Evolutionary conservation across 2,113 vertebrate genomes (phyloP).

Genomic region (Pogona vitticeps): DNA sequence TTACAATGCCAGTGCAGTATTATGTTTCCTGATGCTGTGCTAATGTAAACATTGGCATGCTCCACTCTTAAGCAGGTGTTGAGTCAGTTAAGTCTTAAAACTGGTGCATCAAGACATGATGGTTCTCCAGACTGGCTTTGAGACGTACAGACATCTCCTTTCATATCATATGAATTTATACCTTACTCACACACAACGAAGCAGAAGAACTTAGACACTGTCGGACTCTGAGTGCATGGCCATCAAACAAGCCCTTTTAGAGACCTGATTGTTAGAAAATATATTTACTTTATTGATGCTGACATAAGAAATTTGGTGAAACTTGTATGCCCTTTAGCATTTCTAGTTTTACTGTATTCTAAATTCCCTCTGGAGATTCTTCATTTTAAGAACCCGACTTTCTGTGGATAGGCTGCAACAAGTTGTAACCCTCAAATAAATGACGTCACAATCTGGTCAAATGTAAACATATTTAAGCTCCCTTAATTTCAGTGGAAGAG

Average conservation of each 20-base stretch:
- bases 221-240: slow-evolving; percentile 23
- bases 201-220: slow-evolving; percentile 14
- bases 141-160: slow-evolving; percentile 25
- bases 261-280: slow-evolving; percentile 44
- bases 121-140: slow-evolving; percentile 27
- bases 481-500: not conserved
- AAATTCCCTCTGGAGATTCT: not conserved
- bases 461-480: not conserved
- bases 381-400: slow-evolving; percentile 34
- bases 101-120: slow-evolving; percentile 3
- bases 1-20: not conserved
- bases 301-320: slow-evolving; percentile 58
- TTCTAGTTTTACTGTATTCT: not conserved
- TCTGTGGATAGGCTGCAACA: slow-evolving; percentile 13
- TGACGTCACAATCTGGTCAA: not conserved
- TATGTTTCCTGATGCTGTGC: not conserved
- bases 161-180: not conserved
- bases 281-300: slow-evolving; percentile 41
- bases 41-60: not conserved
- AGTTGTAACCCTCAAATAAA: not conserved
- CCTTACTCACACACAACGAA: not conserved
- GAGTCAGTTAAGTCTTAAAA: not conserved
- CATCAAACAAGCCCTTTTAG: slow-evolving; percentile 9
- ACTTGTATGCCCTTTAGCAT: not conserved
- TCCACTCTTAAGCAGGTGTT: not conserved